Percentiles rank a stretch among this genome's conserved stretches.
Conservation (phyloP, 2,888 invertebrate genomes). For the Agriopis aurantiaria region DNA sequence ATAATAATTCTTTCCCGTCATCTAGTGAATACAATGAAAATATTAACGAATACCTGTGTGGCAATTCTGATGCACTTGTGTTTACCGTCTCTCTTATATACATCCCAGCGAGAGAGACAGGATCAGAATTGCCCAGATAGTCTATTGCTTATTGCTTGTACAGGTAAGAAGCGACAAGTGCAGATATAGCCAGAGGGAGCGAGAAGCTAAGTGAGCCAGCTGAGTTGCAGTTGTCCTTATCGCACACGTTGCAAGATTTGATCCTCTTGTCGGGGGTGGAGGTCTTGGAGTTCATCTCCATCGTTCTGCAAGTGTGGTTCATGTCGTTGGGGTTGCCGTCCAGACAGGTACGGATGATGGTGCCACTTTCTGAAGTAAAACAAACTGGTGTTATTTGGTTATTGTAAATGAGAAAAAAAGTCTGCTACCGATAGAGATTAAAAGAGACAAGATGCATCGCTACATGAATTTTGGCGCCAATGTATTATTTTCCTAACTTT, state of each 20-base stretch:
- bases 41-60: constrained; percentile 1
- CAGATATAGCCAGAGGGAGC: constrained; percentile 67
- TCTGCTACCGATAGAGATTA: too few species aligned
- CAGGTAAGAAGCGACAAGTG: constrained; percentile 67
- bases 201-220: constrained; percentile 71
- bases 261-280: constrained; percentile 56
- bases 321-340: constrained; percentile 69
- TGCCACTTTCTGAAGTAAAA: constrained; percentile 67
- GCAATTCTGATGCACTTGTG: background rate
- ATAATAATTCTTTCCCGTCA: background rate
- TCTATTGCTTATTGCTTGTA: constrained; percentile 68
- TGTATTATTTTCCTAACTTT: too few species aligned
- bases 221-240: constrained; percentile 84
- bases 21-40: background rate
- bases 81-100: background rate
- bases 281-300: constrained; percentile 56
- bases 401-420: too few species aligned
- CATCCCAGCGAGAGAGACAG: background rate
- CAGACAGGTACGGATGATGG: constrained; percentile 73
- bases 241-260: constrained; percentile 77
- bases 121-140: background rate
- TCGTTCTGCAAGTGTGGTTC: constrained; percentile 65
- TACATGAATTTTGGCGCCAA: too few species aligned
- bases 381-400: background rate
- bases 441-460: too few species aligned